Evolutionary conservation across 2,888 invertebrate species (phyloP).

Genomic region (Drosophila suboccidentalis): DNA sequence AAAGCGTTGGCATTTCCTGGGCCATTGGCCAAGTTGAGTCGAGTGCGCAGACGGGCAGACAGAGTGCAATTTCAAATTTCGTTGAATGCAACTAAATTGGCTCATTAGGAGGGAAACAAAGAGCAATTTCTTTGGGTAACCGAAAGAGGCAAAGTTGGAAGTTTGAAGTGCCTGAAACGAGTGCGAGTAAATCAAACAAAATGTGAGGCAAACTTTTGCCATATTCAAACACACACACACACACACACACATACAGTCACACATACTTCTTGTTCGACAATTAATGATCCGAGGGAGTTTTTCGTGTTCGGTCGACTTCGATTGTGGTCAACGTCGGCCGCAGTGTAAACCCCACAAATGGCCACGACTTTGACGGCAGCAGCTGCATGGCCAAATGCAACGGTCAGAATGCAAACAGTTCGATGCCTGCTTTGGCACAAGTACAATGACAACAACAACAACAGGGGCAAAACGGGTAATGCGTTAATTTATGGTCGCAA

Average conservation of each 20-base stretch:
- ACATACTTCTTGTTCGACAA: constrained; percentile 45
- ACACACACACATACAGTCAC: not conserved
- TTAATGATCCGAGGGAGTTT: constrained; percentile 63
- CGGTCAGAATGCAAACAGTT: constrained; percentile 78
- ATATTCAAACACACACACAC: constrained; percentile 15
- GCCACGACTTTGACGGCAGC: constrained; percentile 71
- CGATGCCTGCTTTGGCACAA: constrained; percentile 65
- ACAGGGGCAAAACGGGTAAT: constrained; percentile 53
- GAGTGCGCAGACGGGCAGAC: constrained; percentile 55
- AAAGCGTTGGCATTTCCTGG: constrained; percentile 43
- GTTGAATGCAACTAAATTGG: constrained; percentile 77
- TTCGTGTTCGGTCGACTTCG: constrained; percentile 57
- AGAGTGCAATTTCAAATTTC: constrained; percentile 67
- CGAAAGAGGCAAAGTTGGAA: constrained; percentile 61
- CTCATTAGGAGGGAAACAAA: constrained; percentile 77
- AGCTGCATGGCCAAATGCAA: constrained; percentile 70
- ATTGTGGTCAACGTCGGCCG: constrained; percentile 58
- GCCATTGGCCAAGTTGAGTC: constrained; percentile 52
- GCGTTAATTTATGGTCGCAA: constrained; percentile 79
- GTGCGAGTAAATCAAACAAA: constrained; percentile 77
- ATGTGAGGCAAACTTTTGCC: constrained; percentile 53
- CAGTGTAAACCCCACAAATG: constrained; percentile 73
- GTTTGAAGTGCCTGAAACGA: constrained; percentile 63
- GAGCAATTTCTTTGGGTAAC: constrained; percentile 39
- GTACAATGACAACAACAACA: constrained; percentile 48